A percentile compares a stretch with the other conserved stretches of the same genome.
Evolutionary conservation across 2,888 invertebrate species (phyloP).

Genomic region (Frankliniella intonsa): DNA sequence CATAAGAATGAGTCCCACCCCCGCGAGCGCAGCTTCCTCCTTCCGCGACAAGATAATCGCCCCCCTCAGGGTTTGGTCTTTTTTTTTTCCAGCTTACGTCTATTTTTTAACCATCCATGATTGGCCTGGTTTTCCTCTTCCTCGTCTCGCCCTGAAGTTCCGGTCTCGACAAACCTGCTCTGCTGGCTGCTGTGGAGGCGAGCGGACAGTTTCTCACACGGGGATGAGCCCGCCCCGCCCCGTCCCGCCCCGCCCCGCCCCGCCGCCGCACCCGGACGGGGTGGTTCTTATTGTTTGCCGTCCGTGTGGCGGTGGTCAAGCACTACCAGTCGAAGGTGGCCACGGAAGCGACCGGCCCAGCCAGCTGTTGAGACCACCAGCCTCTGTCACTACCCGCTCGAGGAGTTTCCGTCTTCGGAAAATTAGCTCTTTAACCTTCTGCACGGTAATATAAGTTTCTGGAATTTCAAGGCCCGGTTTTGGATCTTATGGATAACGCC

Average conservation of each 20-base stretch:
- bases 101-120: too few species aligned
- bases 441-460: too few species aligned
- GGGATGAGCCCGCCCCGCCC: background rate
- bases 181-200: background rate
- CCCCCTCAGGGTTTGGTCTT: background rate
- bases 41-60: conserved; percentile 21
- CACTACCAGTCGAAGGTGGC: too few species aligned
- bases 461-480: too few species aligned
- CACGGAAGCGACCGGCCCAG: too few species aligned
- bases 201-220: background rate
- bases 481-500: too few species aligned
- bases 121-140: background rate
- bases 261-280: background rate
- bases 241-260: background rate
- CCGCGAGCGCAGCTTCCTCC: background rate
- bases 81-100: background rate
- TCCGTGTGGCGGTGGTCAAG: too few species aligned
- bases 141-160: background rate
- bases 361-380: too few species aligned
- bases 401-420: too few species aligned
- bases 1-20: background rate
- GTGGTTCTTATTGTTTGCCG: too few species aligned
- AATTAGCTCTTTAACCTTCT: too few species aligned
- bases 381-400: too few species aligned
- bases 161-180: conserved; percentile 14